Conservation (phyloP, 1,140 invertebrate species). For the Notospermus geniculatus region DNA sequence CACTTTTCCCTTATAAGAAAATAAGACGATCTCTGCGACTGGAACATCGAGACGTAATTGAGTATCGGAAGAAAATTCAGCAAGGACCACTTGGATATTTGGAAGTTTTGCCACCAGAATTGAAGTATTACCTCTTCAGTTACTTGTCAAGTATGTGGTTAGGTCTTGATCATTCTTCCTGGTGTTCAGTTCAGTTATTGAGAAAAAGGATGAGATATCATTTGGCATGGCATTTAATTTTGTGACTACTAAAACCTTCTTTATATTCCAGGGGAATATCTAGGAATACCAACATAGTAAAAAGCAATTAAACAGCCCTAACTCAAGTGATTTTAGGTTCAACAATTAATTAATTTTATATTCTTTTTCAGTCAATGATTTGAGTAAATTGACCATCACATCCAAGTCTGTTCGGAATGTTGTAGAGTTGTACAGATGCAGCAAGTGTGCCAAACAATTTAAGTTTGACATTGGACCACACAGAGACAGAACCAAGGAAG, state of each 20-base stretch:
- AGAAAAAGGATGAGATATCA: too few species aligned
- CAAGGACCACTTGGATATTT: constrained; percentile 44
- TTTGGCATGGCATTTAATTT: too few species aligned
- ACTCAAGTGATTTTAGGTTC: too few species aligned
- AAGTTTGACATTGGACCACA: constrained; percentile 19
- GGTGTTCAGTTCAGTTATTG: neutral
- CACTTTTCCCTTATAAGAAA: constrained; percentile 43
- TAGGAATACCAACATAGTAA: too few species aligned
- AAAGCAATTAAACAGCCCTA: too few species aligned
- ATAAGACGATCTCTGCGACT: constrained; percentile 45
- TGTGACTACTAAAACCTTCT: too few species aligned
- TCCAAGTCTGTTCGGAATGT: constrained; percentile 52
- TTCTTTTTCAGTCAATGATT: constrained; percentile 28
- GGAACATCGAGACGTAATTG: constrained; percentile 32
- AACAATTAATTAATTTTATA: neutral
- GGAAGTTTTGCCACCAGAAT: constrained; percentile 47
- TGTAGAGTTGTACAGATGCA: constrained; percentile 44
- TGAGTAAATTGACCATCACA: constrained; percentile 48
- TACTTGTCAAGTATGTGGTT: constrained; percentile 45
- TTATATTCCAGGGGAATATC: too few species aligned
- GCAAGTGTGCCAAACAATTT: constrained; percentile 21
- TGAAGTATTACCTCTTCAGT: constrained; percentile 46
- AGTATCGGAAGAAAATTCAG: constrained; percentile 28
- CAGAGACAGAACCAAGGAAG: constrained; percentile 25
- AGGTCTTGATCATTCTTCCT: too few species aligned